Evolutionary conservation across 2,888 invertebrate genomes (phyloP).

Genomic region (Tinea semifulvella): DNA sequence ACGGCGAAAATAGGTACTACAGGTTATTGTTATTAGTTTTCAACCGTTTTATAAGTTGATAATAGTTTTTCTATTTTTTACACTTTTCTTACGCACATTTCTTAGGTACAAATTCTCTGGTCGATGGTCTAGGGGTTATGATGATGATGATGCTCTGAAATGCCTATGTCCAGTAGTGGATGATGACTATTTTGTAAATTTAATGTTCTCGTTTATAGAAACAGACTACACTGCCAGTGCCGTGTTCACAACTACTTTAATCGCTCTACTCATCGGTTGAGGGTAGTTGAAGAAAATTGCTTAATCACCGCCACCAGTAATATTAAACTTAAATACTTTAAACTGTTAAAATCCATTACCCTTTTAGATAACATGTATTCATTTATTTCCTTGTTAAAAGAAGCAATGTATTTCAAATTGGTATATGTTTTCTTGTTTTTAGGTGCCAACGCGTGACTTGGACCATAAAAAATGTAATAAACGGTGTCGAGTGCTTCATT

Average conservation of each 20-base stretch:
- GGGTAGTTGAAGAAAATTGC: conserved; percentile 36
- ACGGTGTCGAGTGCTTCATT: conserved; percentile 29
- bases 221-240: no score
- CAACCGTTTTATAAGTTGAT: no score
- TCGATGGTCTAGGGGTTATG: no score
- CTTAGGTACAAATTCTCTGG: no score
- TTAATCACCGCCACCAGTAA: conserved; percentile 30
- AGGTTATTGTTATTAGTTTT: no score
- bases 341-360: background rate
- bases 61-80: no score
- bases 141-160: no score
- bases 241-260: conserved; percentile 4
- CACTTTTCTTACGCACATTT: no score
- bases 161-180: no score
- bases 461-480: conserved; percentile 41
- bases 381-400: background rate
- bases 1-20: no score
- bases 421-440: background rate
- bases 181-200: no score
- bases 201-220: no score
- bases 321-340: conserved; percentile 16
- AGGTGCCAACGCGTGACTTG: conserved; percentile 30
- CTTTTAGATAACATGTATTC: background rate
- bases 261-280: conserved; percentile 6
- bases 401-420: background rate